Percentiles rank a stretch among this genome's conserved stretches.
Evolutionary conservation across 2,113 vertebrate species (phyloP).

Genomic region (Sminthopsis crassicaudata): DNA sequence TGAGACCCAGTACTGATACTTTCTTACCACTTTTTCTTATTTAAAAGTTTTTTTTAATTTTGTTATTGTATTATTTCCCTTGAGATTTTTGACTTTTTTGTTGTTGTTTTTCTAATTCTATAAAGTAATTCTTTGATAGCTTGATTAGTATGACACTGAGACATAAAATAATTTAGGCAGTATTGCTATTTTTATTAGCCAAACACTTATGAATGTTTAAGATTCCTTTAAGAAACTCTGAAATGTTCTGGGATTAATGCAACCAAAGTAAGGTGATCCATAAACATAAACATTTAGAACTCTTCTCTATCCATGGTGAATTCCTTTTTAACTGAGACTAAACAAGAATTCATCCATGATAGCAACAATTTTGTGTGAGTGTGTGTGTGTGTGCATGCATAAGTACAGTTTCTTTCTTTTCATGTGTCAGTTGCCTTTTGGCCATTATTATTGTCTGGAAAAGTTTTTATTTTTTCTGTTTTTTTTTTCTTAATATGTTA

Average conservation of each 20-base stretch:
- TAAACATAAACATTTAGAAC: neutral
- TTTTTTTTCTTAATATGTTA: neutral
- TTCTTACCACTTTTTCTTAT: too few relatives aligned
- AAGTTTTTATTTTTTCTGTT: neutral
- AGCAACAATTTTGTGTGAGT: neutral
- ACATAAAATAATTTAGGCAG: neutral
- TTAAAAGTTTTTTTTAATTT: too few relatives aligned
- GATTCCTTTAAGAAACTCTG: neutral
- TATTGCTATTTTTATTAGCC: neutral
- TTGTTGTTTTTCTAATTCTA: neutral
- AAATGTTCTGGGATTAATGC: neutral
- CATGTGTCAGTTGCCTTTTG: neutral
- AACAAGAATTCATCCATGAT: neutral
- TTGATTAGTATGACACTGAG: neutral
- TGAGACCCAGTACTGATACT: neutral
- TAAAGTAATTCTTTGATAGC: neutral
- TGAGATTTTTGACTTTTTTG: neutral
- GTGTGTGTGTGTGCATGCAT: too few relatives aligned
- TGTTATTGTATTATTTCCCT: neutral
- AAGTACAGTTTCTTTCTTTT: neutral
- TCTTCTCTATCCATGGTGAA: neutral
- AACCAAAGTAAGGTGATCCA: neutral
- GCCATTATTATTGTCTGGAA: neutral
- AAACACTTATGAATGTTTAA: neutral
- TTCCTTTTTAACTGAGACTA: neutral